Conservation (phyloP, 37 sponge, comb jelly and placozoan genomes). For the Cladorhizidae sp. region DNA sequence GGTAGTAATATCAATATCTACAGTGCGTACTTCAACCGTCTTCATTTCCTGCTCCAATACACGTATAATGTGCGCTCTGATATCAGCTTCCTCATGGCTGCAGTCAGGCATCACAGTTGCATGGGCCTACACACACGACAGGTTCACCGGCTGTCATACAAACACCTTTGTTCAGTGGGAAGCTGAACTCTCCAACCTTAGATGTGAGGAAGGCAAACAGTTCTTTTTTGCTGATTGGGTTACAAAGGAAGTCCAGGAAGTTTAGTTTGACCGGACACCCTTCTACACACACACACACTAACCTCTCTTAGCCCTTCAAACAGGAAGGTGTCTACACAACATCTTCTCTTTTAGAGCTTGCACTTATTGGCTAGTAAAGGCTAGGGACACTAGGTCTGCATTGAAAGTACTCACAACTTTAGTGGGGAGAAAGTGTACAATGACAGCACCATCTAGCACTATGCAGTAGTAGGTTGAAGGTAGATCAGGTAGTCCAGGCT, state of each 20-base stretch:
- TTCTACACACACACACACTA: neutral
- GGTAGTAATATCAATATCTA: slow-evolving; percentile 34
- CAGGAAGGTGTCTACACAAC: neutral
- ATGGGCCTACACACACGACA: too few relatives aligned
- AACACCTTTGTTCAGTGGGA: slow-evolving; percentile 23
- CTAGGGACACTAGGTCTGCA: slow-evolving; percentile 16
- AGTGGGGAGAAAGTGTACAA: slow-evolving; percentile 12
- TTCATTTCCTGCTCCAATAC: slow-evolving; percentile 40
- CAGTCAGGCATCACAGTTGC: slow-evolving; percentile 29
- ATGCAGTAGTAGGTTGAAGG: neutral
- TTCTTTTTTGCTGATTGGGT: slow-evolving; percentile 43
- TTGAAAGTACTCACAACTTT: slow-evolving; percentile 32
- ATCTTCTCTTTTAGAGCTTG: neutral
- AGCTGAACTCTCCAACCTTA: slow-evolving; percentile 20
- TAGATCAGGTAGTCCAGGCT: too few relatives aligned
- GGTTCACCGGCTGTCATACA: slow-evolving; percentile 36
- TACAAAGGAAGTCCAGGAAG: slow-evolving; percentile 27
- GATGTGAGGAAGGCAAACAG: slow-evolving; percentile 44
- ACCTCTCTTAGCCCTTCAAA: neutral
- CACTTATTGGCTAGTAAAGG: neutral
- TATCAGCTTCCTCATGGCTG: slow-evolving; percentile 48
- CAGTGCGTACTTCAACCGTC: slow-evolving; percentile 32
- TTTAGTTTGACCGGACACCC: neutral
- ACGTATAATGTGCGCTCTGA: slow-evolving; percentile 23
- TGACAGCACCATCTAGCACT: slow-evolving; percentile 20